Base-by-base conservation (phyloP, 2,113 vertebrate genomes). In the Austrofundulus limnaeus region DNA sequence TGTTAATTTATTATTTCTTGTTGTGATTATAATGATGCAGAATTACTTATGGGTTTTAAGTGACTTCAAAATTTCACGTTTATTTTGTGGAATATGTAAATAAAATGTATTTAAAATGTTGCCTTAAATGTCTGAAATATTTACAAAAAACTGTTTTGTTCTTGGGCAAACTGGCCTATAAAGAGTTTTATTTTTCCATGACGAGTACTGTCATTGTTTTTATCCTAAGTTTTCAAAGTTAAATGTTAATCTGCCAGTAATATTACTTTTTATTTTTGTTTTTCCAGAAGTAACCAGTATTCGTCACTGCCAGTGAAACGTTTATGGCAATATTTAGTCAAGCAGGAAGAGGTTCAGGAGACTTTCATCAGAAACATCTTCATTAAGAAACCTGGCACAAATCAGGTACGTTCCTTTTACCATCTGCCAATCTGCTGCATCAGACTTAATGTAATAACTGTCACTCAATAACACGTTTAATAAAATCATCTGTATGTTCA, bases 361-460 rank as follows among this genome's bases (percentile, higher is more conserved):
- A 99, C 95, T 1, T 99, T 99, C 83, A 99, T 99, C 61, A 91
- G 93, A 83, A 95, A 97, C 88, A 97, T 99, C 88, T 99, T 99
- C 78, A 92, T 93, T 14, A 98, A 96, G 85, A 98, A 95, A 84
- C 90, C 87, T 17, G 92, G 93, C 79, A 85, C 90, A 7, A 94
- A 86, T 59, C 94, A 98, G 96, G 97, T 98, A 83, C 34, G 74
- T 81, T 13, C n/a, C 10, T 2, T 48, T 78, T 15, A 5, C 19
- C 39, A 24, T 45, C 24, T 28, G 12, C 15, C 20, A 3, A 0
- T 38, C 41, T 24, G n/a, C 53, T 61, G 58, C 73, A 81, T 62
- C 51, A 59, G 24, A 24, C 43, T 65, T 56, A 20, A 19, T 57
- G 8, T 34, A 66, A 23, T 66, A 59, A 63, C 69, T 53, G 25